phyloP scores from a whole-genome alignment of 2,888 invertebrate species.

The Polymixis flavicincta region DNA sequence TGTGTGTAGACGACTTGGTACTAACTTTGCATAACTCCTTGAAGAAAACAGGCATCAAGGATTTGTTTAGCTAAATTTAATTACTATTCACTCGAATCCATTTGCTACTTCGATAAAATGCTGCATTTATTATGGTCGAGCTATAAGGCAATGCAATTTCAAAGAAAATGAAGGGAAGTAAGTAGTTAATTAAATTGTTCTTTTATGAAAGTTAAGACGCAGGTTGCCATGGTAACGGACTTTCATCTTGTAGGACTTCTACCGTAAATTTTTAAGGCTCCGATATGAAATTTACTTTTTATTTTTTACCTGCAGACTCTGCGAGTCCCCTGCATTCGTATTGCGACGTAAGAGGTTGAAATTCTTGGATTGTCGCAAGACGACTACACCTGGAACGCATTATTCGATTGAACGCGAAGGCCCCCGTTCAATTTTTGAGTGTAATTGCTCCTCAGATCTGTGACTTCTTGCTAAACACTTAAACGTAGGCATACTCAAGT shows the following conservation, averaged over 20 bases:
- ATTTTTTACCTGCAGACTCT: neutral
- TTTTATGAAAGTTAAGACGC: slow-evolving; percentile 1
- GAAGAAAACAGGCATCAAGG: neutral
- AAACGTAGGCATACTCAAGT: slow-evolving; percentile 35
- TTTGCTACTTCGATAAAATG: neutral
- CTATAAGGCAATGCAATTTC: neutral
- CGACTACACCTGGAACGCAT: too few relatives aligned
- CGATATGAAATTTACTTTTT: slow-evolving; percentile 5
- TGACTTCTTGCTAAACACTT: slow-evolving; percentile 42
- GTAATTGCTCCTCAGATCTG: neutral
- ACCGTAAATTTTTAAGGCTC: neutral
- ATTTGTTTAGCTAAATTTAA: neutral
- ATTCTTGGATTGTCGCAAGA: too few relatives aligned
- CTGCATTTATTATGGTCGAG: slow-evolving; percentile 1
- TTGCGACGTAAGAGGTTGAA: too few relatives aligned
- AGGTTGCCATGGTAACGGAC: slow-evolving; percentile 14
- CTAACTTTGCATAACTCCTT: neutral
- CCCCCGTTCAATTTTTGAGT: too few relatives aligned
- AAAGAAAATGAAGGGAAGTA: slow-evolving; percentile 19
- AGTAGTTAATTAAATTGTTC: slow-evolving; percentile 2
- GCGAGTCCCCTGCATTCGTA: too few relatives aligned
- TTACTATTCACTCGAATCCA: neutral
- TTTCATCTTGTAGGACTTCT: neutral
- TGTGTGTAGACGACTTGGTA: too few relatives aligned
- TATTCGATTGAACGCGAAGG: too few relatives aligned